phyloP scores from a whole-genome alignment of 1,140 invertebrate species.

The Cydia fagiglandana region DNA sequence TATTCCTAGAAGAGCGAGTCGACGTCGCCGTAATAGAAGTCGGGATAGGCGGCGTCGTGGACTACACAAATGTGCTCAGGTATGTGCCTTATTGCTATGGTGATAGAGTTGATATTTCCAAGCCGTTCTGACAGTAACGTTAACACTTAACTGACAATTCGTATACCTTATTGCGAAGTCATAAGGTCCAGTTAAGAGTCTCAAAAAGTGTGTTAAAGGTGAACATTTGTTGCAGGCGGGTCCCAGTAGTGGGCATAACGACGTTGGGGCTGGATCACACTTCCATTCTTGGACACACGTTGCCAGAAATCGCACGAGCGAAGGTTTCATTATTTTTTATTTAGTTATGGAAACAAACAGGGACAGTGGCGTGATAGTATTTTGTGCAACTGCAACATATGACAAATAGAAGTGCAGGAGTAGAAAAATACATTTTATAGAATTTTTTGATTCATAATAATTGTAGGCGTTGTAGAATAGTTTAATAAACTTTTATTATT shows the following conservation, averaged over 20 bases:
- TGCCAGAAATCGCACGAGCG: conserved; percentile 94
- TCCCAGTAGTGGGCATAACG: conserved; percentile 93
- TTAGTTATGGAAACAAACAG: background rate
- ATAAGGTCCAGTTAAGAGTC: too few species aligned
- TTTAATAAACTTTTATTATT: background rate
- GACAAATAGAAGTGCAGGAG: too few species aligned
- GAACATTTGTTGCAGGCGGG: conserved; percentile 78
- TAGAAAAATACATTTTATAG: too few species aligned
- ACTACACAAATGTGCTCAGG: conserved; percentile 96
- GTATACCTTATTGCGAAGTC: too few species aligned
- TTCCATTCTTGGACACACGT: conserved; percentile 88
- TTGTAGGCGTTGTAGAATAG: too few species aligned
- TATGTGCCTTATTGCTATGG: conserved; percentile 52
- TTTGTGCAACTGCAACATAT: too few species aligned
- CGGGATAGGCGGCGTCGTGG: conserved; percentile 97
- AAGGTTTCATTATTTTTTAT: conserved; percentile 64
- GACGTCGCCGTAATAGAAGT: conserved; percentile 98
- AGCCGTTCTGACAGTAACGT: too few species aligned
- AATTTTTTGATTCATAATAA: too few species aligned
- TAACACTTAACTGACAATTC: too few species aligned
- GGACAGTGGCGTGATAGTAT: too few species aligned
- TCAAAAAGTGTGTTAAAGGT: background rate
- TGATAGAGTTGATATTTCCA: too few species aligned
- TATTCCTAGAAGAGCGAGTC: conserved; percentile 92
- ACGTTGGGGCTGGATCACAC: conserved; percentile 96